phyloP scores from a whole-genome alignment of 2,113 vertebrate species.

The Syngnathoides biaculeatus region DNA sequence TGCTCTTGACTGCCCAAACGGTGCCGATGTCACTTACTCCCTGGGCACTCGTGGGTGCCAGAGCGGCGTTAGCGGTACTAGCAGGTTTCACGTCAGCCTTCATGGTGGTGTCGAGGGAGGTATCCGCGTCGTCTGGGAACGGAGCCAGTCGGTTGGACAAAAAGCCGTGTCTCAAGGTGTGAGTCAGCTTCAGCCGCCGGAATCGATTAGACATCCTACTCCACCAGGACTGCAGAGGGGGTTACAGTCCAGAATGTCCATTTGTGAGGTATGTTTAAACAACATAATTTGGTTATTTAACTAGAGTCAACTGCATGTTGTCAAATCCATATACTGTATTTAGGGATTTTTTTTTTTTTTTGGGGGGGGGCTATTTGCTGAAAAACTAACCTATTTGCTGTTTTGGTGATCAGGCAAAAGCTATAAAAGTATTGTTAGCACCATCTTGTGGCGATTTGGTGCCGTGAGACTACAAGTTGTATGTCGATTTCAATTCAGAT shows the following conservation, averaged over 20 bases:
- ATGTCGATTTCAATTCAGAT: too few species aligned
- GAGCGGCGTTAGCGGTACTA: slow-evolving; percentile 41
- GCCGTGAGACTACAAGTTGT: too few species aligned
- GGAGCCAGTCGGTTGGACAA: slow-evolving; percentile 83
- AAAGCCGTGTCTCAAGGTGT: slow-evolving; percentile 88
- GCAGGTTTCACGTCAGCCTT: slow-evolving; percentile 65
- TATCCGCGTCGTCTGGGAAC: slow-evolving; percentile 78
- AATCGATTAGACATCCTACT: slow-evolving; percentile 97
- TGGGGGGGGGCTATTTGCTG: too few species aligned
- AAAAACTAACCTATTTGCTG: too few species aligned
- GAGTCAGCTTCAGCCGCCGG: slow-evolving; percentile 89
- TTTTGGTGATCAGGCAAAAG: too few species aligned
- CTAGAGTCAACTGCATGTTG: too few species aligned
- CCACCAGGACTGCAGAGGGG: slow-evolving; percentile 88
- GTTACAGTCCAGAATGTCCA: not conserved
- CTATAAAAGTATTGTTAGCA: too few species aligned
- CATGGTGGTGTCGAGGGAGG: slow-evolving; percentile 83
- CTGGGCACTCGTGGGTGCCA: slow-evolving; percentile 27
- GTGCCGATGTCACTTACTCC: slow-evolving; percentile 59
- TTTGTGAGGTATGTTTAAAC: not conserved
- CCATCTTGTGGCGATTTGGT: too few species aligned
- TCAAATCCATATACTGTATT: too few species aligned
- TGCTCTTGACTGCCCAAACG: slow-evolving; percentile 72
- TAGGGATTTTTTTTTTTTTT: too few species aligned
- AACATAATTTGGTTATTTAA: not conserved